A percentile compares a stretch with the other conserved stretches of the same genome.
These are phyloP conservation scores for Chondrosia reniformis DNA, from an alignment of 37 sponge, comb jelly and placozoan genomes.

Conservation along the genomic window DNA sequence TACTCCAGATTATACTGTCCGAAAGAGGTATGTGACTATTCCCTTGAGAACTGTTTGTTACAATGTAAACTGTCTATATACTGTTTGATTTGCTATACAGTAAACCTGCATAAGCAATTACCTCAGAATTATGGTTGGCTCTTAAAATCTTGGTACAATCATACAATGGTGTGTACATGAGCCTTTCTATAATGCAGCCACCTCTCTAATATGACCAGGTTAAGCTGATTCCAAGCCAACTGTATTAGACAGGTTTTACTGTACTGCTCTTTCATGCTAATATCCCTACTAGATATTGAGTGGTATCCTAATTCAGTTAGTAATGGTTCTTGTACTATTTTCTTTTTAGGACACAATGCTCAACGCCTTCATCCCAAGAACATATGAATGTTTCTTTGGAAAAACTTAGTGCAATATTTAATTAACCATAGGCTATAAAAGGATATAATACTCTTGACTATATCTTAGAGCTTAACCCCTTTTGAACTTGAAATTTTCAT, in stretches of 20 bases:
- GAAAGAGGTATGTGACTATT: constrained; percentile 32
- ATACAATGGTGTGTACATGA: too few relatives aligned
- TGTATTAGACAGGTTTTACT: not conserved
- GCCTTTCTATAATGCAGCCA: too few relatives aligned
- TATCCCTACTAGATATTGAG: too few relatives aligned
- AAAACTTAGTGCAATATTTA: too few relatives aligned
- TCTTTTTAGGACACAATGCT: constrained; percentile 9
- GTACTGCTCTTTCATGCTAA: not conserved
- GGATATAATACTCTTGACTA: too few relatives aligned
- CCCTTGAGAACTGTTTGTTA: not conserved
- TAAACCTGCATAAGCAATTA: not conserved
- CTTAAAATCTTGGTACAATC: too few relatives aligned
- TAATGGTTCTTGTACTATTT: too few relatives aligned
- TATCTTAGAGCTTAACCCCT: too few relatives aligned
- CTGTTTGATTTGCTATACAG: not conserved
- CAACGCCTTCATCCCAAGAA: constrained; percentile 65
- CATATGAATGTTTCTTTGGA: constrained; percentile 37
- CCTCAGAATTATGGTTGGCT: not conserved
- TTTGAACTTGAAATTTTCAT: too few relatives aligned
- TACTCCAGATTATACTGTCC: constrained; percentile 50
- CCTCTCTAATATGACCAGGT: too few relatives aligned
- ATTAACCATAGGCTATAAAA: too few relatives aligned
- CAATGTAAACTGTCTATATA: not conserved
- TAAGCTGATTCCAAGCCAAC: too few relatives aligned
- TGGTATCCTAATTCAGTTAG: not conserved